These are phyloP conservation scores for Lagorchestes hirsutus DNA, from an alignment of 2,797 vertebrate species.

Conservation along the genomic window DNA sequence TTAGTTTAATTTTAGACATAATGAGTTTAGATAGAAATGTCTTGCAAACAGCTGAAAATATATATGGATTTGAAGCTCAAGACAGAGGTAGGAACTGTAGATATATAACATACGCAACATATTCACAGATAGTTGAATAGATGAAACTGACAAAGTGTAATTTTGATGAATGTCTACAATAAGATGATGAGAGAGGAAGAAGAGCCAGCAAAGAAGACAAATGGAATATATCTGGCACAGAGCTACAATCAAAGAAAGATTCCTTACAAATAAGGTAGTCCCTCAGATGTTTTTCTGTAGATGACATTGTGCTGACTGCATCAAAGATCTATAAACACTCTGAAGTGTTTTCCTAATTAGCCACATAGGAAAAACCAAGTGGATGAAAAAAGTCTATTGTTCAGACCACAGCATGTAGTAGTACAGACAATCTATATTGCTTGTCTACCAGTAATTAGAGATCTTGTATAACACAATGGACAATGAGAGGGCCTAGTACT, in stretches of 20 bases:
- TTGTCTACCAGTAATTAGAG: not conserved
- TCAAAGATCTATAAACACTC: not conserved
- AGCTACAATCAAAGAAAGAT: not conserved
- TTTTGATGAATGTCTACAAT: not conserved
- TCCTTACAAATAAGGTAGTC: not conserved
- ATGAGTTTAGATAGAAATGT: not conserved
- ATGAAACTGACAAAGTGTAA: not conserved
- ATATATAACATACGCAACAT: not conserved
- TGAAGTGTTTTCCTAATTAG: not conserved
- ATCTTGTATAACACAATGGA: not conserved
- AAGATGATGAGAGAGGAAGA: not conserved
- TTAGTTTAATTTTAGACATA: not conserved
- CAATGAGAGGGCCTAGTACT: not conserved
- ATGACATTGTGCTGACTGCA: not conserved
- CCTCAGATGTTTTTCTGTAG: not conserved
- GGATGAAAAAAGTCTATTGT: not conserved
- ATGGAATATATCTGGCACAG: not conserved
- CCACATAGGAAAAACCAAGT: not conserved
- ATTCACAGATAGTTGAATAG: not conserved
- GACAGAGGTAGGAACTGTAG: not conserved
- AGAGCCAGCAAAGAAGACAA: not conserved
- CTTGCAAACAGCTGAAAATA: not conserved
- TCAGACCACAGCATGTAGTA: not conserved
- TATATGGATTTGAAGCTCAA: not conserved
- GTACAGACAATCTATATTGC: not conserved